phyloP scores from a whole-genome alignment of 2,797 vertebrate genomes.

The Ambastaia sidthimunki region DNA sequence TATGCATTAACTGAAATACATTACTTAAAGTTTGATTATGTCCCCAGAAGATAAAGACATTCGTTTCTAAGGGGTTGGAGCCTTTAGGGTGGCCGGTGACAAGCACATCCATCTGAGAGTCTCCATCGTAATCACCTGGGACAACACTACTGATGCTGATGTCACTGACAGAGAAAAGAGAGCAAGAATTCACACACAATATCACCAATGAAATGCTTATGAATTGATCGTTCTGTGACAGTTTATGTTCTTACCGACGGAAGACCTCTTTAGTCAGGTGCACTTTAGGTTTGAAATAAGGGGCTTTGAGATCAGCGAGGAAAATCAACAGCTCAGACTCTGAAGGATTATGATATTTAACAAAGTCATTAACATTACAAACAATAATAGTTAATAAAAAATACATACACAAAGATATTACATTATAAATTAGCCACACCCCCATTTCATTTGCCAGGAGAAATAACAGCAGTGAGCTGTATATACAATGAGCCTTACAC shows the following conservation, averaged over 20 bases:
- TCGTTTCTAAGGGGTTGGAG: constrained; percentile 56
- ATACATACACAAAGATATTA: not conserved
- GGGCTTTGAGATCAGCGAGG: constrained; percentile 89
- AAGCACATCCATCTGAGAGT: constrained; percentile 98
- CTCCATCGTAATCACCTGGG: constrained; percentile 97
- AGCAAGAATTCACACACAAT: not conserved
- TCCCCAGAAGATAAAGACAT: constrained; percentile 89
- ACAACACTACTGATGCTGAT: constrained; percentile 88
- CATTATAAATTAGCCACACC: not conserved
- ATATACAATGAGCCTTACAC: not conserved
- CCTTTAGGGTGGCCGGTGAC: constrained; percentile 77
- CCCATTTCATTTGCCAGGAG: not conserved
- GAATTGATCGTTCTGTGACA: not conserved
- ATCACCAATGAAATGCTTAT: not conserved
- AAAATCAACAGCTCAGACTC: constrained; percentile 89
- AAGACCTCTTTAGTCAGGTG: constrained; percentile 71
- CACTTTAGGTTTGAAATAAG: constrained; percentile 95
- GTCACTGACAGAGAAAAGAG: constrained; percentile 69
- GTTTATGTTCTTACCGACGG: constrained; percentile 77
- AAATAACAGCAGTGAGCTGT: not conserved
- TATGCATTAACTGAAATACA: not conserved
- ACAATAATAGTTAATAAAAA: not conserved
- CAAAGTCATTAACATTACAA: not conserved
- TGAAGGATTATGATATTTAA: constrained; percentile 69
- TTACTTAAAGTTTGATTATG: constrained; percentile 93